Base-by-base conservation (phyloP, 2,113 vertebrate genomes). In the Protomyctophum bolini region DNA sequence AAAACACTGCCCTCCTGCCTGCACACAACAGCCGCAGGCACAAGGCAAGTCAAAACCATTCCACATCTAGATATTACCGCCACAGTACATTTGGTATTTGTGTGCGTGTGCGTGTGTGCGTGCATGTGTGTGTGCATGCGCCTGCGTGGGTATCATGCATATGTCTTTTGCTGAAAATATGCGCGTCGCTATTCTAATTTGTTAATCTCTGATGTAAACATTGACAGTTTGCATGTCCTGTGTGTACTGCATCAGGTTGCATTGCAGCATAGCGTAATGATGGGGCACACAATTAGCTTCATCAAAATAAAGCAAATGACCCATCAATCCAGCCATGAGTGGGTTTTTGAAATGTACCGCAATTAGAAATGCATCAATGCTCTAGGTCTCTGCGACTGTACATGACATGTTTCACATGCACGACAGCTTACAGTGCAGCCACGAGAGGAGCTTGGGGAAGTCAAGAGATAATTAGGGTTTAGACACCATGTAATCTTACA, bases 301-400 rank as follows among this genome's bases (percentile, higher is more conserved):
- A 52, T 75, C 70, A 77, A 15, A 73, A 70, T 52, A 54, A 62
- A 54, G 70, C 50, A 59, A 72, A 66, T 45, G 15, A 73, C 63
- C 63, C 5, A 56, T 69, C 73, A 56, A 76, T 69, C 58, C 65
- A 15, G 14, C 21, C 0, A 7, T 48, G n/a, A 74, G 71, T 64
- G 50, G 33, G 21, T 73, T 73, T 21, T 57, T 50, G 15, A 83
- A 57, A 75, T 50, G 63, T 51, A 8, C 60, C 47, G 63, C 68
- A 71, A 64, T 79, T 73, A 80, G 33, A 55, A 49, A 68, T 54
- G 60, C 3, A 15, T 48, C 63, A 21, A 57, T 1, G 14, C 47
- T 63, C 4, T 41, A 58, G 75, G 77, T 70, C 6, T n/a, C 5
- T 1, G 51, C 46, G 56, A 69, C 68, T 68, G 55, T 45, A 57